A percentile compares a stretch with the other conserved stretches of the same genome.
phyloP scores from a whole-genome alignment of 2,797 vertebrate genomes.

The Gadopsis marmoratus region DNA sequence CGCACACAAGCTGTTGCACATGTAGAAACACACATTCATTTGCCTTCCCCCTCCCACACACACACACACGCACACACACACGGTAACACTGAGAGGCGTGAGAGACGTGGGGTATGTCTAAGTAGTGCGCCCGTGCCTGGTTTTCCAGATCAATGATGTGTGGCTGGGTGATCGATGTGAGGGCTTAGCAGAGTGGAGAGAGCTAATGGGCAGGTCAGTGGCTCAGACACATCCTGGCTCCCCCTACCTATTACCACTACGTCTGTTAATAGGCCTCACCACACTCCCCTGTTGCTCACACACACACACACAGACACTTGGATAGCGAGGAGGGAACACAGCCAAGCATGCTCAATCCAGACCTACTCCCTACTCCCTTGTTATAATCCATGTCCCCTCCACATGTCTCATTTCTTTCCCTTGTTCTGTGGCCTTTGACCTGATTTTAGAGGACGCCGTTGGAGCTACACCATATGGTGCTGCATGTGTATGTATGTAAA shows the following conservation, averaged over 20 bases:
- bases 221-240: conserved; percentile 78
- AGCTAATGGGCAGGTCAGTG: conserved; percentile 82
- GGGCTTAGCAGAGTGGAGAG: conserved; percentile 82
- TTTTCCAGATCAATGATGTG: conserved; percentile 91
- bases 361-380: conserved; percentile 41
- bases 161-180: conserved; percentile 88
- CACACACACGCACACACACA: conserved; percentile 26
- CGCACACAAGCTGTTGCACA: conserved; percentile 27
- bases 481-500: conserved; percentile 52
- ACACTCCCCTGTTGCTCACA: conserved; percentile 74
- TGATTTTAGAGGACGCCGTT: conserved; percentile 40
- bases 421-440: conserved; percentile 35
- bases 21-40: conserved; percentile 27
- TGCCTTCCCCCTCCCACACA: conserved; percentile 2
- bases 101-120: conserved; percentile 75
- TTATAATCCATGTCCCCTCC: conserved; percentile 36
- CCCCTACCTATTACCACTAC: conserved; percentile 84
- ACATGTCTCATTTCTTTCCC: conserved; percentile 14
- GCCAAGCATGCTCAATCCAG: conserved; percentile 50
- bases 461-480: conserved; percentile 54
- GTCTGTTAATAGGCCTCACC: conserved; percentile 84
- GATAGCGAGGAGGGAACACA: conserved; percentile 56
- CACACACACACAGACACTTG: conserved; percentile 35
- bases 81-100: conserved; percentile 50
- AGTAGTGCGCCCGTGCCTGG: conserved; percentile 86